Evolutionary conservation across 2,113 vertebrate species (phyloP), one percentile per base, ranked within the genome.

Genomic region (Vombatus ursinus): DNA sequence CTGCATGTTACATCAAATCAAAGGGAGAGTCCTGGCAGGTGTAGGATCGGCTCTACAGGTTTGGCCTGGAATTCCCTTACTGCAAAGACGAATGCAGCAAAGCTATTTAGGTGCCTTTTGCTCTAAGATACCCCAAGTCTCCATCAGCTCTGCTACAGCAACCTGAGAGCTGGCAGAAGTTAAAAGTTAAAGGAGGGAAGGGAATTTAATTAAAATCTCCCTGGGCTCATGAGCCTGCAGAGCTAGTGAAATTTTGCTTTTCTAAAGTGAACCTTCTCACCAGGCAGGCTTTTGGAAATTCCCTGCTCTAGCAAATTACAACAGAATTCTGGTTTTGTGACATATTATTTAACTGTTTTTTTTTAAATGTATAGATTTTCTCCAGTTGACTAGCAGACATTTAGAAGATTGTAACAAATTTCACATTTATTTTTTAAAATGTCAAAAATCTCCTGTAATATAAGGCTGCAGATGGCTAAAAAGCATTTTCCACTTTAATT

Each of bases 151-250:
- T 96, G 77, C 77, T 94, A 2, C 53, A 91, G 57, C 94, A 91
- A 97, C 95, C 47, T 96, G 48, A 57, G 92, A 98, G 22, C 51
- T 94, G 61, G 57, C 92, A 89, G 31, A 95, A 97, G 94, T 95
- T 91, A 92, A 61, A 95, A 96, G 96, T 98, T 96, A 96, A 95
- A 95, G 5, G 37, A 91, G 31, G 95, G 95, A 96, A 97, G 90
- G 16, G 14, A 97, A 97, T 90, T 48, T 96, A 98, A 98, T 97
- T 98, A 96, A 47, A 52, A 51, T 97, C 92, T 98, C 96, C 28
- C 52, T 97, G 97, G 95, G 52, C 37, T 96, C 93, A 44, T 93
- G 90, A 97, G 93, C 28, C 77, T 89, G 54, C 61, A 91, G 49
- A 89, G 31, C 90, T 92, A 94, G 89, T 90, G 50, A 95, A 97